These are phyloP conservation scores for Augochlora pura DNA, from an alignment of 1,140 invertebrate genomes.

Conservation along the genomic window DNA sequence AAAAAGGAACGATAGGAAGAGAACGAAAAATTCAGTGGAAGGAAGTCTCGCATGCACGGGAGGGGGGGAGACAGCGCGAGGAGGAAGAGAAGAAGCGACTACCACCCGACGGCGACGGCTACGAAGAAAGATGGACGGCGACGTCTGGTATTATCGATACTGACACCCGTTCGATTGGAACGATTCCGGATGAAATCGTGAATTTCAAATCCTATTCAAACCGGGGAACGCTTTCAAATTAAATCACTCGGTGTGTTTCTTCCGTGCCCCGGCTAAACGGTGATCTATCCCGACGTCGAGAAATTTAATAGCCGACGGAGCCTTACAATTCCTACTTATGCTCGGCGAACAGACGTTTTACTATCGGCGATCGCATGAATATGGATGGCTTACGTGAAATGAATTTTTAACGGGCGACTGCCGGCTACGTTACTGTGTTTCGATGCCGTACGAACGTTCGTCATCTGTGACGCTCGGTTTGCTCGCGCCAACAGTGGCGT, in stretches of 20 bases:
- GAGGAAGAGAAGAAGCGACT: constrained; percentile 5
- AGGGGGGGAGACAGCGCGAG: background rate
- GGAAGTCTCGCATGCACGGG: background rate
- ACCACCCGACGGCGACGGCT: background rate
- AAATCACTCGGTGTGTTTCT: constrained; percentile 30
- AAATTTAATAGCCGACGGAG: constrained; percentile 9
- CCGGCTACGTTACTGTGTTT: background rate
- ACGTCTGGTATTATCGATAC: constrained; percentile 56
- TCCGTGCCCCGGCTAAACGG: background rate
- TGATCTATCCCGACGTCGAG: background rate
- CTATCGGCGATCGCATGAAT: background rate
- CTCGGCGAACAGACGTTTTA: background rate
- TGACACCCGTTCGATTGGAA: constrained; percentile 37
- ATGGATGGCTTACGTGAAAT: background rate
- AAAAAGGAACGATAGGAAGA: background rate
- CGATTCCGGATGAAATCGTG: constrained; percentile 49
- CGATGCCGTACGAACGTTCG: background rate
- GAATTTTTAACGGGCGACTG: background rate
- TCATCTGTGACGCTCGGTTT: background rate
- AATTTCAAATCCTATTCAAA: constrained; percentile 44
- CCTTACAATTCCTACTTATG: background rate
- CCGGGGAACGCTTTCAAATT: constrained; percentile 21
- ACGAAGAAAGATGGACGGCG: constrained; percentile 37
- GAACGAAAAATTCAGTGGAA: background rate
- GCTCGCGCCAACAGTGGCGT: background rate